Conservation (phyloP, 2,797 vertebrate genomes). For the Hydrocynus forskahlii region DNA sequence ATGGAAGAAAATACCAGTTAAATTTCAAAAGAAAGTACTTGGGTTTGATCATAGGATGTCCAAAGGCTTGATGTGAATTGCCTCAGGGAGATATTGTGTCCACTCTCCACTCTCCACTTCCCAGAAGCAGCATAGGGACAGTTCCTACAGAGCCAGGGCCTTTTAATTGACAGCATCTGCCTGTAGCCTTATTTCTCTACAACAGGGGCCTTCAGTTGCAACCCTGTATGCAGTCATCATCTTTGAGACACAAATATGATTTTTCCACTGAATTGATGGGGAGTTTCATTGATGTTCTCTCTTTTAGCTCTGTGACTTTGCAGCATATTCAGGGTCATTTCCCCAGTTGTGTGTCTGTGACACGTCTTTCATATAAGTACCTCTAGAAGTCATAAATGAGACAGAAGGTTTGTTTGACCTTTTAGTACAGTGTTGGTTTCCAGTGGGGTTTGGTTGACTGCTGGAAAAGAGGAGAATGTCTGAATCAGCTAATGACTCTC, state of each 20-base stretch:
- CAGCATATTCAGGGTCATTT: not conserved
- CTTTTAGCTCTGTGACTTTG: not conserved
- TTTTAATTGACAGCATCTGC: slow-evolving; percentile 51
- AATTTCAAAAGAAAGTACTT: slow-evolving; percentile 20
- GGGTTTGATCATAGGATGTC: slow-evolving; percentile 17
- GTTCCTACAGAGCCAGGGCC: slow-evolving; percentile 4
- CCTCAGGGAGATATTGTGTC: slow-evolving; percentile 29
- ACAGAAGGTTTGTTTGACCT: not conserved
- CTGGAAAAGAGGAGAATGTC: not conserved
- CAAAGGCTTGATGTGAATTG: slow-evolving; percentile 25
- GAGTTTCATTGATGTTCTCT: slow-evolving; percentile 11
- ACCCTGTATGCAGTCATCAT: slow-evolving; percentile 6
- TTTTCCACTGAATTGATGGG: slow-evolving; percentile 12
- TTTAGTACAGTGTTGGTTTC: not conserved
- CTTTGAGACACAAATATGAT: slow-evolving; percentile 27
- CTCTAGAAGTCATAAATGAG: slow-evolving; percentile 10
- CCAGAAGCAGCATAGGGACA: slow-evolving; percentile 11
- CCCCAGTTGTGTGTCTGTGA: slow-evolving; percentile 5
- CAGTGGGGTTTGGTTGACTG: not conserved
- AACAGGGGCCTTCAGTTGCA: slow-evolving; percentile 23
- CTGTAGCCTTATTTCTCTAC: slow-evolving; percentile 23
- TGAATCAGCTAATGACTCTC: not conserved
- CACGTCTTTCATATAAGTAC: not conserved
- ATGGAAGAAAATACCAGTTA: slow-evolving; percentile 13
- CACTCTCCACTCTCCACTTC: not conserved